Percentiles rank a stretch among this genome's conserved stretches.
phyloP scores from a whole-genome alignment of 2,113 vertebrate genomes.

The Melospiza melodia region DNA sequence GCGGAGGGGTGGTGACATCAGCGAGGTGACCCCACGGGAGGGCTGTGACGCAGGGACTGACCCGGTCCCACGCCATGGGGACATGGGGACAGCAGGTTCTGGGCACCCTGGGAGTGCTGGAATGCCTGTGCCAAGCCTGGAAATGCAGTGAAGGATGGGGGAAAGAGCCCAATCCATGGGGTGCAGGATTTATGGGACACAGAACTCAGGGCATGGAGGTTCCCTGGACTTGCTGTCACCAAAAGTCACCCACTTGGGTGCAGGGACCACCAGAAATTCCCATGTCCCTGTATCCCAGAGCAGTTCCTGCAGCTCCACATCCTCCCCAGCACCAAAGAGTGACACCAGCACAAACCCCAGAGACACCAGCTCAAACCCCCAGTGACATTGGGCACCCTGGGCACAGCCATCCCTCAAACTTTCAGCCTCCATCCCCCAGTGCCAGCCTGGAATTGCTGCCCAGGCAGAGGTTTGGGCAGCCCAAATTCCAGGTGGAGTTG shows the following conservation, averaged over 20 bases:
- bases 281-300: neutral
- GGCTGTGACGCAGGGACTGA: neutral
- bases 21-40: accelerated
- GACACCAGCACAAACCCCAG: neutral
- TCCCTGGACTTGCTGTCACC: neutral
- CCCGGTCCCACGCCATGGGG: neutral
- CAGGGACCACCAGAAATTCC: neutral
- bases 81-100: accelerated
- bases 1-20: neutral
- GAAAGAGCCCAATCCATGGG: accelerated
- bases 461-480: accelerated
- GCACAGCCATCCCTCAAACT: accelerated
- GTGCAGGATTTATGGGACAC: accelerated
- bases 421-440: neutral
- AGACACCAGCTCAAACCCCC: neutral
- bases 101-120: neutral
- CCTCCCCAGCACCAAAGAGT: neutral
- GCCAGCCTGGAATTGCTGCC: neutral
- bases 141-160: accelerated
- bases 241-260: neutral
- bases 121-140: neutral
- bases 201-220: accelerated
- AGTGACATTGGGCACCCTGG: neutral
- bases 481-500: accelerated
- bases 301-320: neutral